Evolutionary conservation across 2,797 vertebrate species (phyloP).

Genomic region (Lepilemur septentrionalis): DNA sequence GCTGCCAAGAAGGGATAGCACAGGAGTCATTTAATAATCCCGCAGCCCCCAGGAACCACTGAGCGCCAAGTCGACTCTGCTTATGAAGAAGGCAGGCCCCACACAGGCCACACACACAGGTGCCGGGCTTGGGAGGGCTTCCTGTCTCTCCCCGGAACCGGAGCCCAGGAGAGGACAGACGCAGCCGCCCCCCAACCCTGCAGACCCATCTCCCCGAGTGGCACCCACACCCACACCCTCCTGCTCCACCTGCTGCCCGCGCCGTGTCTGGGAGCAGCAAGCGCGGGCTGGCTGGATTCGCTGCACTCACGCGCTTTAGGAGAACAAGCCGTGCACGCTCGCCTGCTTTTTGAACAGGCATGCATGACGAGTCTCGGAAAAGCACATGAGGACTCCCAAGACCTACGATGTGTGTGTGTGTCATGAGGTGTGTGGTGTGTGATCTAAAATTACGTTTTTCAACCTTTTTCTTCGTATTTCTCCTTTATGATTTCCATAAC

Average conservation of each 20-base stretch:
- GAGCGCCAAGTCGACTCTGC: background rate
- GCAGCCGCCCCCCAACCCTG: rapidly evolving
- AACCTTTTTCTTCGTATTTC: background rate
- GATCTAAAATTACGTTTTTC: background rate
- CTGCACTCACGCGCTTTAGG: background rate
- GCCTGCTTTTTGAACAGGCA: background rate
- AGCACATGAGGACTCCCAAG: background rate
- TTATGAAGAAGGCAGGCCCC: too few relatives aligned
- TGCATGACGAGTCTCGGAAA: background rate
- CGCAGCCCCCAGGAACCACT: rapidly evolving
- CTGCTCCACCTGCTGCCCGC: background rate
- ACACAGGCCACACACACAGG: background rate
- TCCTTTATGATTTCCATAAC: background rate
- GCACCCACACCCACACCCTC: too few relatives aligned
- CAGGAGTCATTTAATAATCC: background rate
- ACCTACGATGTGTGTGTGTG: rapidly evolving
- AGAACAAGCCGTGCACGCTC: background rate
- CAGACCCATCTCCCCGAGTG: background rate
- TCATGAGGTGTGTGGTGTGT: too few relatives aligned
- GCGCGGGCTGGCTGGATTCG: rapidly evolving
- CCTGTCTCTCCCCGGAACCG: background rate
- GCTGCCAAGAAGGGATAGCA: background rate
- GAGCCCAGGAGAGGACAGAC: too few relatives aligned
- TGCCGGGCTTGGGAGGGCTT: background rate
- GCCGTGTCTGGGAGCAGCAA: background rate